Evolutionary conservation across 2,113 vertebrate genomes (phyloP), one percentile per base, ranked within the genome.

Genomic region (Acinonyx jubatus): DNA sequence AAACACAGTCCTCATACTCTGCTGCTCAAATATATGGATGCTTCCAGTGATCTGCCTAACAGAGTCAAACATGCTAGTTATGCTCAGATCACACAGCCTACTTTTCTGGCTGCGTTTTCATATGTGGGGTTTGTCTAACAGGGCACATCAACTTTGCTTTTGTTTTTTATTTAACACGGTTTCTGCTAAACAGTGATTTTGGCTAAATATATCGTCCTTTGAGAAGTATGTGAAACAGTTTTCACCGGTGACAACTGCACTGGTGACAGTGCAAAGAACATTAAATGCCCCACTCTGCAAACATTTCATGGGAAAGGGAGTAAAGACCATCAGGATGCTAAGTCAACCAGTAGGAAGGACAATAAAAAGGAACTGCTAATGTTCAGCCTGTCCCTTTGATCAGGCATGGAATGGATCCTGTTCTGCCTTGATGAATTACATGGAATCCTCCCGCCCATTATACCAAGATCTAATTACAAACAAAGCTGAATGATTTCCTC

Each of bases 141-240:
- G 6, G 33, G 16, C 27, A 88, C 29, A 38, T 83, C 12, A 81
- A 55, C 94, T 92, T 92, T 78, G 10, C 19, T 89, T 92, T 82
- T 96, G 23, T 78, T 41, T 88, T 95, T 89, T 83, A 68, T 81
- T 90, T 81, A 73, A 93, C 66, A 3, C 78, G 52, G 21, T 90
- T 87, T 94, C 69, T 97, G 68, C 45, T 96, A 76, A 96, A 91
- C 61, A 92, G 5, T 94, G 41, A 74, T 55, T 73, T n/a, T 94
- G 68, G 33, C 41, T 74, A 96, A 68, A 84, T 87, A 95, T 12
- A 91, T 31, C 80, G 81, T 74, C 87, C 36, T 94, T 85, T 90
- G 89, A 86, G 66, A 94, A 97, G 52, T 55, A 92, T 45, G 13
- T 45, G 81, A 7, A 79, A 57, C 27, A 63, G 36, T 52, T 95